These are phyloP conservation scores for Nemoura dubitans DNA, from an alignment of 2,888 invertebrate species.

Conservation along the genomic window DNA sequence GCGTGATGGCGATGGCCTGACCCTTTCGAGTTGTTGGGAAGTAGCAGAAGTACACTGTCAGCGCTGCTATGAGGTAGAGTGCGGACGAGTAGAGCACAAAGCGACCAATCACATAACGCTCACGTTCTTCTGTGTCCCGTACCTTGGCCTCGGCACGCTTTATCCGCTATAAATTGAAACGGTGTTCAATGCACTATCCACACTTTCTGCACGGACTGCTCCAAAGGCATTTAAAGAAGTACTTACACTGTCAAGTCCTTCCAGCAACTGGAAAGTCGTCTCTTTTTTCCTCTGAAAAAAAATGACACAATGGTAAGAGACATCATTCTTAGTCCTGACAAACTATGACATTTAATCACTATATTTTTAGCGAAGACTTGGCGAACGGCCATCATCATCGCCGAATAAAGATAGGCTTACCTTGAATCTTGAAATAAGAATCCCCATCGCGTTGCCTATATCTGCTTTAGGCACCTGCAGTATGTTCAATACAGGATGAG, in stretches of 20 bases:
- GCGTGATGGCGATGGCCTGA: constrained; percentile 78
- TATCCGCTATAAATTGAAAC: constrained; percentile 68
- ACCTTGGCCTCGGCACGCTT: constrained; percentile 82
- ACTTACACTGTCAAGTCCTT: constrained; percentile 73
- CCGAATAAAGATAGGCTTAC: background rate
- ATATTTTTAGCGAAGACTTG: background rate
- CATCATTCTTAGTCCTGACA: background rate
- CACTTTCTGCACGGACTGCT: background rate
- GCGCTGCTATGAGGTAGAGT: constrained; percentile 71
- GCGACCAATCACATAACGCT: constrained; percentile 82
- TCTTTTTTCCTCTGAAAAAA: constrained; percentile 65
- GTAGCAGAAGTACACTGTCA: constrained; percentile 82
- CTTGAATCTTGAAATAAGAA: background rate
- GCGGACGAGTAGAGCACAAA: constrained; percentile 70
- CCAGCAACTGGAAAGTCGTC: constrained; percentile 67
- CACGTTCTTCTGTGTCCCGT: constrained; percentile 79
- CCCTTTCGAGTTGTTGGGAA: constrained; percentile 80
- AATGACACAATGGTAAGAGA: background rate
- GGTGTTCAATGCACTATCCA: background rate
- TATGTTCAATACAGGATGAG: background rate
- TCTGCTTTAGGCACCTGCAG: background rate
- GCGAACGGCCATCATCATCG: background rate
- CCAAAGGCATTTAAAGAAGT: constrained; percentile 19
- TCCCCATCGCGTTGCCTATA: background rate
- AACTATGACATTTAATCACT: background rate